Percentiles rank a stretch among this genome's conserved stretches.
Evolutionary conservation across 2,797 vertebrate species (phyloP).

Genomic region (Podarcis lilfordi): DNA sequence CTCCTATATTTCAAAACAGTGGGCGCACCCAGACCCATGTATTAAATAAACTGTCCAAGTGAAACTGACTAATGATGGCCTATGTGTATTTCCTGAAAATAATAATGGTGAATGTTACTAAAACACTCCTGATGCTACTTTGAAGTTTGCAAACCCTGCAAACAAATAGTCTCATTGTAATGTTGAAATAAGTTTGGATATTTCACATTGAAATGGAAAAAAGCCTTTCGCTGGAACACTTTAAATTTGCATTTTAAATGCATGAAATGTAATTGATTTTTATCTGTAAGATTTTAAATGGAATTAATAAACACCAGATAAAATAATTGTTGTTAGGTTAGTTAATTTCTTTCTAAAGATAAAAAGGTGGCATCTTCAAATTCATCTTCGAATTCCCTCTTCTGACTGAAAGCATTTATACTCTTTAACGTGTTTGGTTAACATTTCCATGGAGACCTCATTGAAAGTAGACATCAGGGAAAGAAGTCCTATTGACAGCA

Average conservation of each 20-base stretch:
- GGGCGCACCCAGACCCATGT: conserved; percentile 86
- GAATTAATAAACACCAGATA: conserved; percentile 86
- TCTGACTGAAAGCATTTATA: neutral
- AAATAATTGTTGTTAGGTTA: conserved; percentile 75
- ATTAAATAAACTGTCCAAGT: conserved; percentile 86
- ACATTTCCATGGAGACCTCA: neutral
- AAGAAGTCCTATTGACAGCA: neutral
- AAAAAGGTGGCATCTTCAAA: conserved; percentile 44
- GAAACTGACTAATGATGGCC: conserved; percentile 82
- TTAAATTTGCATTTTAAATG: conserved; percentile 89
- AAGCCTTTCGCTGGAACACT: conserved; percentile 84
- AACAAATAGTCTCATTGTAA: conserved; percentile 85
- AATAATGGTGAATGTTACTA: conserved; percentile 81
- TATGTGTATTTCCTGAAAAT: conserved; percentile 86
- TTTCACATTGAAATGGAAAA: conserved; percentile 90
- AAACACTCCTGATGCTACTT: conserved; percentile 78
- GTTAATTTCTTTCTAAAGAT: conserved; percentile 65
- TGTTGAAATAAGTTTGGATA: conserved; percentile 87
- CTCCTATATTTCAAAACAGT: conserved; percentile 89
- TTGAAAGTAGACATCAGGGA: neutral
- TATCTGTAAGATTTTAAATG: conserved; percentile 90
- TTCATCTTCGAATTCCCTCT: neutral
- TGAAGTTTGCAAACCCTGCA: conserved; percentile 80
- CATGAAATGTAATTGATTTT: conserved; percentile 89
- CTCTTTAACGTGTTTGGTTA: neutral